These are phyloP conservation scores for Drosophila jambulina DNA, from an alignment of 1,140 invertebrate genomes.

Conservation along the genomic window DNA sequence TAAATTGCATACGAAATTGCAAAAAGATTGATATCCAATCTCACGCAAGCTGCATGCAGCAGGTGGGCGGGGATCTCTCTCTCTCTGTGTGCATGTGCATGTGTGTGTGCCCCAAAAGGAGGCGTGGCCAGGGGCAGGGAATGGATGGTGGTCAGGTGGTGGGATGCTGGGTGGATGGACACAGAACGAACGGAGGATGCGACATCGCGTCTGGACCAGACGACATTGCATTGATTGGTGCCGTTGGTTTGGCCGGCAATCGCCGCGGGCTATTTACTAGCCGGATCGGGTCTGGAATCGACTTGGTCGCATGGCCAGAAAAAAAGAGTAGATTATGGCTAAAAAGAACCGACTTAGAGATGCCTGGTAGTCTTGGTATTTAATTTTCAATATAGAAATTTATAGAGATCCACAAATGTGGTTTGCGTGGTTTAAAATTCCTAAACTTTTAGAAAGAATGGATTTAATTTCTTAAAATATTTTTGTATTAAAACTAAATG, in stretches of 20 bases:
- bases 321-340: neutral
- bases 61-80: conserved; percentile 61
- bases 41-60: conserved; percentile 75
- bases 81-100: conserved; percentile 8
- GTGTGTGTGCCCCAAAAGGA: neutral
- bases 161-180: conserved; percentile 7
- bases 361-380: neutral
- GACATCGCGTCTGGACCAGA: conserved; percentile 55
- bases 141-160: conserved; percentile 25
- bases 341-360: neutral
- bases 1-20: conserved; percentile 84
- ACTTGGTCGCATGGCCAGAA: conserved; percentile 18
- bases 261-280: conserved; percentile 63
- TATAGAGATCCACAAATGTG: neutral
- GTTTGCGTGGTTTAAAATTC: neutral
- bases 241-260: conserved; percentile 59
- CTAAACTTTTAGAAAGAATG: neutral
- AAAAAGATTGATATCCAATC: conserved; percentile 85
- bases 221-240: conserved; percentile 75
- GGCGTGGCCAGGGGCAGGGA: conserved; percentile 19
- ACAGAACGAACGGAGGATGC: conserved; percentile 25
- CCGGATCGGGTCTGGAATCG: conserved; percentile 26
- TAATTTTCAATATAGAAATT: neutral
- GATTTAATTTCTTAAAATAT: neutral
- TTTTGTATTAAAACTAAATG: neutral